phyloP scores from a whole-genome alignment of 2,113 vertebrate genomes.

The Ginglymostoma cirratum region DNA sequence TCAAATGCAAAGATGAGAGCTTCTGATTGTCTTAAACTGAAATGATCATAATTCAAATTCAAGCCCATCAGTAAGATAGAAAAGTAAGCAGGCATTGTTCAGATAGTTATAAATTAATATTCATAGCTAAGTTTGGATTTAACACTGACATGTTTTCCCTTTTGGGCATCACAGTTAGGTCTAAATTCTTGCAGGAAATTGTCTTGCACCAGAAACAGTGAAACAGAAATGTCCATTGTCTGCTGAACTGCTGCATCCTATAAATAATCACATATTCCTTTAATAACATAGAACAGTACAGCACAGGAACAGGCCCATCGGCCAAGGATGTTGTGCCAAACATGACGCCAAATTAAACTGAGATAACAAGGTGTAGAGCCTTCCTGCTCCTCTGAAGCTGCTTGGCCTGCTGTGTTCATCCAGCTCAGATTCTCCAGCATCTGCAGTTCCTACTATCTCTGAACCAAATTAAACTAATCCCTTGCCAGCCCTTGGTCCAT shows the following conservation, averaged over 20 bases:
- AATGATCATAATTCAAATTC: not conserved
- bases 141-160: not conserved
- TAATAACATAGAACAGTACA: not conserved
- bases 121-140: not conserved
- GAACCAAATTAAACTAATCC: too few species aligned
- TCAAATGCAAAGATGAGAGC: not conserved
- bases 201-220: not conserved
- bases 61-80: not conserved
- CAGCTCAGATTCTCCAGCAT: too few species aligned
- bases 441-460: too few species aligned
- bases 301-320: too few species aligned
- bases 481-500: too few species aligned
- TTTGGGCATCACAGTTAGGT: not conserved
- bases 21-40: not conserved
- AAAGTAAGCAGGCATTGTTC: not conserved
- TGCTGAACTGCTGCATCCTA: not conserved
- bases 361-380: too few species aligned
- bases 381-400: too few species aligned
- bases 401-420: too few species aligned
- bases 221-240: not conserved
- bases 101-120: not conserved
- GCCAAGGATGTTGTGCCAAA: too few species aligned
- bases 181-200: not conserved
- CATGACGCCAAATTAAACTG: too few species aligned
- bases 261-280: not conserved